Evolutionary conservation across 2,797 vertebrate species (phyloP).

Genomic region (Leptoclinus maculatus): DNA sequence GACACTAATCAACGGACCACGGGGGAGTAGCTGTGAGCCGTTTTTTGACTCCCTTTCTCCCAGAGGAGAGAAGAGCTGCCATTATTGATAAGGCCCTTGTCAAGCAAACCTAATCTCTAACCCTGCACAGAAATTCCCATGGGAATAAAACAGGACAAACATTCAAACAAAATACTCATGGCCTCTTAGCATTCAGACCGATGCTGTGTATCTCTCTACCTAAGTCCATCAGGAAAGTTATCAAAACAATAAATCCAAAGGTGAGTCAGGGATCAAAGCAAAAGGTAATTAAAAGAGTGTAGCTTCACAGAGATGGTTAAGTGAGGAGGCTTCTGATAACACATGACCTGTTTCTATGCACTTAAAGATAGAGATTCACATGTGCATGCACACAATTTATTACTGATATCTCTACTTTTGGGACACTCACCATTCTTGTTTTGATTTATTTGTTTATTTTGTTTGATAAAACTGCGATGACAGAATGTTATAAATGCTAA

Average conservation of each 20-base stretch:
- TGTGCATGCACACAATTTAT: background rate
- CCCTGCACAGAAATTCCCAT: conserved; percentile 31
- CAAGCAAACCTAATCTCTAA: conserved; percentile 33
- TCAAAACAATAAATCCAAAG: conserved; percentile 43
- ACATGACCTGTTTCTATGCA: conserved; percentile 4
- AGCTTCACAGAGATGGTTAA: conserved; percentile 14
- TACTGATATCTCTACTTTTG: background rate
- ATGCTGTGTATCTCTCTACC: background rate
- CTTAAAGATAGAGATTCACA: background rate
- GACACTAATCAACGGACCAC: conserved; percentile 37
- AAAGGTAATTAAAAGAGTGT: conserved; percentile 26
- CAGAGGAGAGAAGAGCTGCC: conserved; percentile 13
- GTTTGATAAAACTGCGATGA: background rate
- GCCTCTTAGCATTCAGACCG: conserved; percentile 22
- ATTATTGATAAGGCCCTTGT: conserved; percentile 7
- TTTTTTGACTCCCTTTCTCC: conserved; percentile 25
- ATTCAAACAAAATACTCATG: conserved; percentile 7
- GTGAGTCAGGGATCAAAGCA: conserved; percentile 19
- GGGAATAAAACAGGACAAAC: conserved; percentile 47
- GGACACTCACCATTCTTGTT: background rate
- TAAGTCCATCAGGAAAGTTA: conserved; percentile 7
- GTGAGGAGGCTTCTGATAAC: conserved; percentile 20
- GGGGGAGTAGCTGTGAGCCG: conserved; percentile 6
- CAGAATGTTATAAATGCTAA: background rate
- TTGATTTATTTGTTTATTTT: conserved; percentile 11